Evolutionary conservation across 1,140 invertebrate species (phyloP), one percentile per base, ranked within the genome.

Genomic region (Ceratosolen solmsi): DNA sequence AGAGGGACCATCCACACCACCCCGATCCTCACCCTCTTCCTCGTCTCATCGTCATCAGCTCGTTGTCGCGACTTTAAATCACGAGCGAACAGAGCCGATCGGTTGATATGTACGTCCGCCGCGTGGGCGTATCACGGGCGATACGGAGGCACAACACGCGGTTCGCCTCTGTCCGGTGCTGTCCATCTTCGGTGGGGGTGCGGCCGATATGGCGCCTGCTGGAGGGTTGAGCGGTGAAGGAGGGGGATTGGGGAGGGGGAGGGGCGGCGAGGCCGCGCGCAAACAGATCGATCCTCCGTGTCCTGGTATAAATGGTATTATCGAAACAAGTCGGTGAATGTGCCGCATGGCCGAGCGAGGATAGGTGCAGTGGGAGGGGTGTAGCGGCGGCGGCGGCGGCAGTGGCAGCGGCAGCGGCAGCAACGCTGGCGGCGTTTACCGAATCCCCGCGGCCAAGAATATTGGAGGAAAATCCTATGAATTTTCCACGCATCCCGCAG

Each of bases 281-380:
- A 22, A 54, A 22, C 51, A 22, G 51, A 54, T 54, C 51, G 51
- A 54, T 54, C 51, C 51, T 92, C 87, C 87, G 87, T 88, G 90
- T 90, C 91, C 90, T 89, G 91, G 91, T 92, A 92, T 91, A 92
- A 92, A 91, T 89, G 91, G 91, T 90, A 91, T 91, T 91, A 92
- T 91, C 91, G 90, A 92, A 92, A 91, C 90, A 91, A 91, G 91
- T 89, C 90, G 89, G 88, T 46, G 86, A n/a, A n/a, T n/a, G n/a
- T n/a, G n/a, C n/a, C n/a, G n/a, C n/a, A n/a, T n/a, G n/a, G n/a
- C n/a, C n/a, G n/a, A n/a, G n/a, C n/a, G n/a, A n/a, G n/a, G n/a
- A n/a, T n/a, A n/a, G n/a, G n/a, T n/a, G n/a, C n/a, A n/a, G n/a
- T n/a, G n/a, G n/a, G n/a, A n/a, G n/a, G n/a, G n/a, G n/a, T n/a